phyloP scores from a whole-genome alignment of 1,140 invertebrate species.

The Pemphigus obesinymphae region DNA sequence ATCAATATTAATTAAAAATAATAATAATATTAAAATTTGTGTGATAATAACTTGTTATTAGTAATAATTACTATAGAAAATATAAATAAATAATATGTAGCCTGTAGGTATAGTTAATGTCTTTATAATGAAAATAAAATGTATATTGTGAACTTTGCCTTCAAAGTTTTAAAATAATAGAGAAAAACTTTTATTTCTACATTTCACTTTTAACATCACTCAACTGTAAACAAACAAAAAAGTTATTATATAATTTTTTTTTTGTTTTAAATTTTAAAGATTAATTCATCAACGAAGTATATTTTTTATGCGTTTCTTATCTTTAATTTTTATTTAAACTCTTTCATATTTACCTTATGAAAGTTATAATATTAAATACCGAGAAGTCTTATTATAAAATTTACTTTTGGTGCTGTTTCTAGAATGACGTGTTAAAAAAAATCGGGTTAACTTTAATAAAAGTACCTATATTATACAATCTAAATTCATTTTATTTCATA shows the following conservation, averaged over 20 bases:
- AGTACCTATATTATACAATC: too few relatives aligned
- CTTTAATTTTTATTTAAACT: neutral
- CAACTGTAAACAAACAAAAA: neutral
- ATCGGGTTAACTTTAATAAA: neutral
- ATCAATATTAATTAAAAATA: neutral
- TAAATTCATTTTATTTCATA: too few relatives aligned
- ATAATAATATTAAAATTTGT: neutral
- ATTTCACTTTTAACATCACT: neutral
- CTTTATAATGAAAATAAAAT: neutral
- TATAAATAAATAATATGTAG: too few relatives aligned
- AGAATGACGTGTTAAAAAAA: neutral
- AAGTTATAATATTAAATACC: neutral
- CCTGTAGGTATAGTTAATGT: neutral
- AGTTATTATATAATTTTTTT: neutral
- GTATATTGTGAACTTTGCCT: neutral
- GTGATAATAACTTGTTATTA: neutral
- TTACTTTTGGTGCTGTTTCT: neutral
- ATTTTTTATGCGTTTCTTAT: neutral
- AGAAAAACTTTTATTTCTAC: neutral
- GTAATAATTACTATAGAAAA: neutral
- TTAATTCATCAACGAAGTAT: constrained; percentile 18
- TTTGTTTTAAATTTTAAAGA: neutral
- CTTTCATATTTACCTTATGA: neutral
- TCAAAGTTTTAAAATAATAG: neutral
- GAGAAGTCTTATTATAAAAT: neutral